These are phyloP conservation scores for Takifugu flavidus DNA, from an alignment of 2,113 vertebrate genomes.

Conservation along the genomic window DNA sequence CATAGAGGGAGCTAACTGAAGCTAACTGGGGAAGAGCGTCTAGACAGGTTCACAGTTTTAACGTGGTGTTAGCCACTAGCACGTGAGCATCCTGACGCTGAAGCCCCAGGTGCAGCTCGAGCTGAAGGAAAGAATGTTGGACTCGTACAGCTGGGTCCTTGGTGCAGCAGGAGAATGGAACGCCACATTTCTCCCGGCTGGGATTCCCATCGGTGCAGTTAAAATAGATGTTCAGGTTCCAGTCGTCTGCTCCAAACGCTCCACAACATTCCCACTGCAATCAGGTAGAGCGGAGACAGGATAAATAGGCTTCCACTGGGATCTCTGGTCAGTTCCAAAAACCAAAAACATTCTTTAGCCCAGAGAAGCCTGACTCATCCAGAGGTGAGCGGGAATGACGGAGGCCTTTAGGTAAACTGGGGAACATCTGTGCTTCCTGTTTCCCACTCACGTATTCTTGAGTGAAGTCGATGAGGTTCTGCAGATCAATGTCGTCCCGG, in stretches of 20 bases:
- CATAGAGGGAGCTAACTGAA: too few species aligned
- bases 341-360: neutral
- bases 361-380: conserved; percentile 4
- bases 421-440: too few species aligned
- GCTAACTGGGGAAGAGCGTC: too few species aligned
- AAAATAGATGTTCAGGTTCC: conserved; percentile 99
- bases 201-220: conserved; percentile 97
- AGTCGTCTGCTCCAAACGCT: conserved; percentile 95
- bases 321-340: neutral
- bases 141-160: conserved; percentile 91
- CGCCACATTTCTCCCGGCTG: conserved; percentile 94
- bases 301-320: too few species aligned
- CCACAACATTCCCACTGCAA: conserved; percentile 97
- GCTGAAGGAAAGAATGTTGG: too few species aligned
- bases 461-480: conserved; percentile 98
- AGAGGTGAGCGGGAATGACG: conserved; percentile 1
- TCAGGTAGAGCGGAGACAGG: conserved; percentile 27
- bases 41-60: too few species aligned
- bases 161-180: conserved; percentile 97
- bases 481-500: conserved; percentile 95
- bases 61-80: too few species aligned
- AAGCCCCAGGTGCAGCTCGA: too few species aligned
- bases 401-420: neutral
- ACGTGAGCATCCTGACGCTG: too few species aligned
- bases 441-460: conserved; percentile 91